Evolutionary conservation across 2,888 invertebrate species (phyloP).

Genomic region (Rhyacophila evoluta): DNA sequence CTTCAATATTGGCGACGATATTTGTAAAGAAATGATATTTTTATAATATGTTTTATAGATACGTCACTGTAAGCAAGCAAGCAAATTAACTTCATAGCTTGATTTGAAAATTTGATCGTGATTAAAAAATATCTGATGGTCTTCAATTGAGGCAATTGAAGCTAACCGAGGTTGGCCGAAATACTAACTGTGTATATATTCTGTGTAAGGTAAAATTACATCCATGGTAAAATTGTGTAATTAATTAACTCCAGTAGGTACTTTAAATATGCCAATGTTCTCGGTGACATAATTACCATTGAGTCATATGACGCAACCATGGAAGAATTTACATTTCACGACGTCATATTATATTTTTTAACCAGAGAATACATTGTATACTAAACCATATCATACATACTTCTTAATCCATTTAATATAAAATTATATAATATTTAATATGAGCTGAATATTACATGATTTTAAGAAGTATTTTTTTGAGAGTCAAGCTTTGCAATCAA

Average conservation of each 20-base stretch:
- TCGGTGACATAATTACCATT: not conserved
- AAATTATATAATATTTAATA: too few species aligned
- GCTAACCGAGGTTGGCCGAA: slow-evolving; percentile 12
- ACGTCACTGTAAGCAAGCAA: not conserved
- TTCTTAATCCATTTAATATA: too few species aligned
- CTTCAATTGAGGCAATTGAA: not conserved
- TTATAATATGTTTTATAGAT: too few species aligned
- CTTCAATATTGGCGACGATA: too few species aligned
- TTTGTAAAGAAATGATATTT: too few species aligned
- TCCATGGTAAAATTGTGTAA: not conserved
- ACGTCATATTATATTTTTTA: too few species aligned
- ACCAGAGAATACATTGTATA: too few species aligned
- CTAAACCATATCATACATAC: too few species aligned
- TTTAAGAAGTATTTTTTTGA: too few species aligned
- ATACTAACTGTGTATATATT: slow-evolving; percentile 1
- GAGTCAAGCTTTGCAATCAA: too few species aligned
- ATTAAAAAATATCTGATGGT: slow-evolving; percentile 10
- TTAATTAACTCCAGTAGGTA: not conserved
- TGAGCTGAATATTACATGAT: too few species aligned
- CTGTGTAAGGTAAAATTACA: not conserved
- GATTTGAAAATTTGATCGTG: not conserved
- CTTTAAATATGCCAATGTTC: not conserved
- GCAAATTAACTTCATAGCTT: not conserved
- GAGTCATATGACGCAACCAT: not conserved
- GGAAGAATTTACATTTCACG: not conserved